Base-by-base conservation (phyloP, 2,888 invertebrate genomes). In the Ethmia dodecea region DNA sequence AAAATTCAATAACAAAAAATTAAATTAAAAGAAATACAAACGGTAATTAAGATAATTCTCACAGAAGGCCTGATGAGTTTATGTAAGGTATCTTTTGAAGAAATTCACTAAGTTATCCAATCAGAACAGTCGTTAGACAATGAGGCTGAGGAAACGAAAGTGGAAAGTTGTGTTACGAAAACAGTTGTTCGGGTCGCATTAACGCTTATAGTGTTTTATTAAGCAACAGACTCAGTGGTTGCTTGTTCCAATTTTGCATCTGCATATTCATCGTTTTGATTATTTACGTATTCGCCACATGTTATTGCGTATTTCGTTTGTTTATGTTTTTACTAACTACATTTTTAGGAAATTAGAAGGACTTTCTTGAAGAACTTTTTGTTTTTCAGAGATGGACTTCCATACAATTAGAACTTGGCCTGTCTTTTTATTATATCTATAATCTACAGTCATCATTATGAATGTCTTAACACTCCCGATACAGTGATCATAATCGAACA, bases 101-200 rank as follows among this genome's bases (percentile, higher is more conserved):
- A 76, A 76, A 77, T 80, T 77, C 63, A 52, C 67, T 49, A 62
- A 69, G 77, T 83, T 83, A 83, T 80, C 70, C 81, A 84, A 83
- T 74, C 66, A 55, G 47, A 55, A 55, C 50, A 54, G 64, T 70
- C 64, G 59, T 67, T 76, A 80, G 73, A 83, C 83, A 83, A 84
- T 83, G 78, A 76, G 72, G 66, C 63, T 67, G 70, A 73, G 75
- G 73, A 76, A 83, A 78, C 63, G 81, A 83, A 83, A 84, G 80
- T 78, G 70, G 74, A 79, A 78, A 78, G 76, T 63, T 63, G 61
- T 79, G 80, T 60, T 63, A 54, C 56, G 59, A 70, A 65, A 65
- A 67, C 73, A 49, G 57, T 51, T 51, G 52, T 11, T 10, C 26
- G 58, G 58, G 55, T 56, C 59, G 53, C 55, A 55, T 62, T 61